Base-by-base conservation (phyloP, 2,797 vertebrate species). In the Bradypodion ventrale region DNA sequence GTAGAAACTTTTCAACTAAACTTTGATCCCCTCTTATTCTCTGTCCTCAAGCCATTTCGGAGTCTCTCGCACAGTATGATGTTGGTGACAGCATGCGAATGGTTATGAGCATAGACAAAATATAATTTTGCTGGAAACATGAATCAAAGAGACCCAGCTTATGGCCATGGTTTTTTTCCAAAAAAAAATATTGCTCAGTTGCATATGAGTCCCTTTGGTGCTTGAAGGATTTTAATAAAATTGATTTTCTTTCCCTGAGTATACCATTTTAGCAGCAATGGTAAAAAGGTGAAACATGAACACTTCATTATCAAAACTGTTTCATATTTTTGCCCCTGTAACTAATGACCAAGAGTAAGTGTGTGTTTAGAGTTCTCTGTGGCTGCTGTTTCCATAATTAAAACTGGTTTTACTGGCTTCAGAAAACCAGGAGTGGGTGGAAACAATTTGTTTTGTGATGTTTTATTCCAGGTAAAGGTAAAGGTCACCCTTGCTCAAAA, bases 211-310 rank as follows among this genome's bases (percentile, higher is more conserved):
- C 97, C 97, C 97, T 98, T 98, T 98, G 98, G 97, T 97, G 96
- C 97, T 97, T 94, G 96, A 96, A 97, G 96, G 97, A 99, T 97
- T 98, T 99, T 98, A 97, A 98, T 98, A 98, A 98, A 98, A 99
- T 99, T 98, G 98, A 99, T 98, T 99, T 98, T 98, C 97, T 13
- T 8, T 5, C 27, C 40, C 13, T 97, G 97, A 98, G 97, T 97
- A 97, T 96, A 97, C 96, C 97, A 97, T 98, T 98, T 98, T 98
- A 98, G 97, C 97, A 97, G 97, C 97, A 97, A 95, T 94, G 93
- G 94, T 95, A 97, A 98, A 97, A 97, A 97, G 97, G 97, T 99
- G 98, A 98, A 99, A 99, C 98, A 98, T 99, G 97, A 98, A 98
- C 97, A 97, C 97, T 98, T 98, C 97, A 97, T 98, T 97, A 97